phyloP scores from a whole-genome alignment of 2,888 invertebrate genomes.

The Zygothrica quintamaculata region DNA sequence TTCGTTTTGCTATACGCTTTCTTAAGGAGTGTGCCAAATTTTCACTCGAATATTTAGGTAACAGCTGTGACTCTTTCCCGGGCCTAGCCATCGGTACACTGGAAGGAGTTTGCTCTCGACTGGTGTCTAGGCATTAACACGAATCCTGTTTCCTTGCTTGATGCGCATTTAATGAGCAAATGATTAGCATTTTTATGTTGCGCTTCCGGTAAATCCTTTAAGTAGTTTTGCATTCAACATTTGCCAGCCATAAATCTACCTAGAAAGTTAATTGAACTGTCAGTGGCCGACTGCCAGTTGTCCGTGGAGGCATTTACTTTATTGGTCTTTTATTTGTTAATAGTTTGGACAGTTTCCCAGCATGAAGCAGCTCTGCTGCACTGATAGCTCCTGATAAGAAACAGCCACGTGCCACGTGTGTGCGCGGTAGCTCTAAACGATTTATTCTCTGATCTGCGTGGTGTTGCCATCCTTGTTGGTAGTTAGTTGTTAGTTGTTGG shows the following conservation, averaged over 20 bases:
- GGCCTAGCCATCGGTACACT: conserved; percentile 5
- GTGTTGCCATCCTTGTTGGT: too few relatives aligned
- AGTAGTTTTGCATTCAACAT: conserved; percentile 39
- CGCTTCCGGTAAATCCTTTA: conserved; percentile 31
- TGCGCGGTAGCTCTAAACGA: conserved; percentile 18
- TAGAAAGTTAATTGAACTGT: conserved; percentile 53
- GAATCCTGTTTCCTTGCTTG: conserved; percentile 31
- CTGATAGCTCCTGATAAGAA: conserved; percentile 32
- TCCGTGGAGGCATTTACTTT: conserved; percentile 26
- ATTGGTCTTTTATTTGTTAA: conserved; percentile 38
- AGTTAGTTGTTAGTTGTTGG: background rate
- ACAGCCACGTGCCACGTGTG: conserved; percentile 32
- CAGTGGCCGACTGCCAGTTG: conserved; percentile 13
- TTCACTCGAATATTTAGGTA: conserved; percentile 44
- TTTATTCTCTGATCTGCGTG: conserved; percentile 7
- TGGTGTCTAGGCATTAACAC: conserved; percentile 69
- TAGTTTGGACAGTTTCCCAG: conserved; percentile 20
- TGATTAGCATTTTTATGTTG: conserved; percentile 71
- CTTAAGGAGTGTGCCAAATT: conserved; percentile 49
- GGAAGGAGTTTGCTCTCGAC: conserved; percentile 5
- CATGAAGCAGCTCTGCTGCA: conserved; percentile 13
- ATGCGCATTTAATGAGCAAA: conserved; percentile 76
- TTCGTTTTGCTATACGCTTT: conserved; percentile 3
- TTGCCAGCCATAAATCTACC: conserved; percentile 21
- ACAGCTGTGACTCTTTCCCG: conserved; percentile 56